Conservation (phyloP, 2,113 vertebrate genomes). For the Xiphophorus hellerii region DNA sequence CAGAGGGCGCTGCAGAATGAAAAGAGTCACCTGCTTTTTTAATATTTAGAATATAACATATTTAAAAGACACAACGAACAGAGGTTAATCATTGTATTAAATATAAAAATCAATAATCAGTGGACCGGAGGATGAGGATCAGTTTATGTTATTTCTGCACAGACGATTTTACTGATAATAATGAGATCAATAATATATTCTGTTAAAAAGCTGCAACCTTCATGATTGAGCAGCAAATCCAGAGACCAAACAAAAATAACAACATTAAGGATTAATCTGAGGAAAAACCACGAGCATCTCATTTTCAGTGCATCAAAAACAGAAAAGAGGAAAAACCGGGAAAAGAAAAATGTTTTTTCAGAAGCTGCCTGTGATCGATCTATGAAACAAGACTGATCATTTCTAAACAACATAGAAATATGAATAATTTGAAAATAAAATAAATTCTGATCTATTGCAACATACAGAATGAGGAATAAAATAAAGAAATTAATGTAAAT, state of each 20-base stretch:
- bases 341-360: too few relatives aligned
- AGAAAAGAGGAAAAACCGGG: too few relatives aligned
- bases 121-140: too few relatives aligned
- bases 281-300: background rate
- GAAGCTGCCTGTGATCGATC: too few relatives aligned
- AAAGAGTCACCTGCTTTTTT: background rate
- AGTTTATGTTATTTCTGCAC: too few relatives aligned
- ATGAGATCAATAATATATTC: too few relatives aligned
- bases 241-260: background rate
- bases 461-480: background rate
- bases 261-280: background rate
- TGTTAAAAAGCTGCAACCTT: too few relatives aligned
- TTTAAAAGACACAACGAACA: background rate
- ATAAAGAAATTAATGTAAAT: background rate
- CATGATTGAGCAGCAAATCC: background rate
- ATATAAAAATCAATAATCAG: too few relatives aligned
- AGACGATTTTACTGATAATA: too few relatives aligned
- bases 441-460: background rate
- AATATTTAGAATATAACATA: background rate
- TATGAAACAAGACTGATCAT: too few relatives aligned
- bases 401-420: background rate
- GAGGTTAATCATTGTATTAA: background rate
- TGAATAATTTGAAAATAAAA: background rate
- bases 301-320: too few relatives aligned
- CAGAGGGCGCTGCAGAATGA: conserved; percentile 6